Evolutionary conservation across 2,113 vertebrate genomes (phyloP), one percentile per base, ranked within the genome.

Genomic region (Chauna torquata): DNA sequence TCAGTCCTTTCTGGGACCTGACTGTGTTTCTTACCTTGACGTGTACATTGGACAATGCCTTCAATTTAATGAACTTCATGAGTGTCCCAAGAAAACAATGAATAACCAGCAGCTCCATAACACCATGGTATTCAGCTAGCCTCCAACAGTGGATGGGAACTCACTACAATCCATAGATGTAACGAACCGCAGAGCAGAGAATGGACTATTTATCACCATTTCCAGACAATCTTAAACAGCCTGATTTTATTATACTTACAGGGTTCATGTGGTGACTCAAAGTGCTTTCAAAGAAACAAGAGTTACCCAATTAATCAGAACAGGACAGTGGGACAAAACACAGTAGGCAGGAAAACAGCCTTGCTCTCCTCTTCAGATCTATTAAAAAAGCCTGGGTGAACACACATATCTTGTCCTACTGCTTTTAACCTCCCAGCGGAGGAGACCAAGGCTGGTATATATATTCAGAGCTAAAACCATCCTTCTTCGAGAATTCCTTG

Each of bases 171-270:
- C 80, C 83, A 64, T 10, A 38, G 72, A 92, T 27, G 59, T 84
- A 95, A 95, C 1, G 8, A 95, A 84, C 78, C 1, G 1, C 93
- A 61, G 87, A 91, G 83, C 68, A 72, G 92, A 93, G 94, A 91
- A 94, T 1, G 13, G 82, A 87, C 82, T 65, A 82, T 94, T 96
- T 90, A 85, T 93, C 96, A 82, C 93, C 92, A 65, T 82, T 91
- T 93, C 96, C 96, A 93, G 96, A 91, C 94, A 88, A 92, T 97
- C 71, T 94, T 88, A 92, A 97, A 97, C 91, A 93, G 94, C 68
- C 95, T 91, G 96, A 87, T 89, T 95, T 96, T 95, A 97, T 93
- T 96, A 91, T 83, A 74, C 92, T 94, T 92, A 90, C 92, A 95
- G 91, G 54, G 75, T 90, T 94, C 92, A 89, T 80, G 92, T 14